Base-by-base conservation (phyloP, 2,888 invertebrate genomes). In the Polietes domitor region DNA sequence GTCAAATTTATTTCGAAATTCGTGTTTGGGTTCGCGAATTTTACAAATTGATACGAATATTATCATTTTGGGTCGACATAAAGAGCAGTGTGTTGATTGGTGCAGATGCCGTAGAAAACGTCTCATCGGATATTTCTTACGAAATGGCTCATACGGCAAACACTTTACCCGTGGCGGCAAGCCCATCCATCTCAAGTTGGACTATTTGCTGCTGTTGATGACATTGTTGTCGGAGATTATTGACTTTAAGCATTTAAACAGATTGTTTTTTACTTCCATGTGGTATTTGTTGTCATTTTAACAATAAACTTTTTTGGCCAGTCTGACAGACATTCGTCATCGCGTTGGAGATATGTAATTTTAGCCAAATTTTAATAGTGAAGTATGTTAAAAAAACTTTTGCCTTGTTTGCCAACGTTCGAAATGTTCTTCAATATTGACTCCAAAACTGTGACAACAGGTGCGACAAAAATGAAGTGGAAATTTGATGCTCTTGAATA, bases 401-500 rank as follows among this genome's bases (percentile, higher is more conserved):
- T 76, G 63, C 4, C 43, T 55, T 24, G 41, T 55, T 58, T 61
- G 37, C 55, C 68, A 58, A 68, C 77, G 41, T 73, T 77, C 41
- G 17, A 55, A n/a, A n/a, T 43, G 17, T n/a, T 68, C 17, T 10
- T 65, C 37, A 65, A 41, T 65, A 65, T 65, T 65, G 9, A 65
- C 37, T 32, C 41, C 21, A 37, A 24, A 65, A 12, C 47, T 15
- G n/a, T 47, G 15, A 1, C n/a, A 47, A 47, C n/a, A 47, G n/a
- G 47, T 47, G 32, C n/a, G n/a, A 9, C 4, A 32, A 32, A 4
- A 32, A 6, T 32, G 32, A n/a, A 47, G 4, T 47, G n/a, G 47
- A n/a, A 47, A 47, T 47, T n/a, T 47, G 47, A 47, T 47, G 47
- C n/a, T 12, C 58, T 2, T 50, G 15, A 15, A 43, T 0, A 43